Evolutionary conservation across 2,797 vertebrate species (phyloP).

Genomic region (Serranus cabrilla): DNA sequence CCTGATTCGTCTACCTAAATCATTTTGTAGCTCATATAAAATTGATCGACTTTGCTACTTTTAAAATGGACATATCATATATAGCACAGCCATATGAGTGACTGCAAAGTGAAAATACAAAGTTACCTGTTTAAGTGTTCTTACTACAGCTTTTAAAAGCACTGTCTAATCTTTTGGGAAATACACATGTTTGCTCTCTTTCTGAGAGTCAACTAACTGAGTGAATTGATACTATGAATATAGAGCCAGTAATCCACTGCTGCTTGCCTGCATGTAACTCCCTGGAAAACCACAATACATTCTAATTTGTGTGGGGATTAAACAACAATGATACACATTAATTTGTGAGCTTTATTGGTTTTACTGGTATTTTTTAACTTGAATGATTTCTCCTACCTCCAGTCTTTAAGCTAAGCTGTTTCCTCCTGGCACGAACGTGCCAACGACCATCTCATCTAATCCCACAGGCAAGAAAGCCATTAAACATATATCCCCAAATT

Average conservation of each 20-base stretch:
- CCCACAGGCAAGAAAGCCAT: not conserved
- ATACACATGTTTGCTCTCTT: not conserved
- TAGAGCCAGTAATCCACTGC: not conserved
- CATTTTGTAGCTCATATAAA: conserved; percentile 37
- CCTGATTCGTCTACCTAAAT: conserved; percentile 43
- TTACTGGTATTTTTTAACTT: not conserved
- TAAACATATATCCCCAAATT: not conserved
- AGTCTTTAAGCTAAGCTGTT: conserved; percentile 5
- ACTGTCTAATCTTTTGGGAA: not conserved
- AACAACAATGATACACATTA: not conserved
- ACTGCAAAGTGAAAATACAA: not conserved
- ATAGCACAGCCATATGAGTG: not conserved
- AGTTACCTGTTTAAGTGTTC: not conserved
- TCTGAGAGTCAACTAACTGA: not conserved
- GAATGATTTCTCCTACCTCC: not conserved
- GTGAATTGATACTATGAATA: not conserved
- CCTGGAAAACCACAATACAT: not conserved
- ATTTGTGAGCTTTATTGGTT: not conserved
- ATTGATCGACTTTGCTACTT: conserved; percentile 33
- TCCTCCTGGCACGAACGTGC: too few species aligned
- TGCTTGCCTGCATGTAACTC: not conserved
- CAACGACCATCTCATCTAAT: not conserved
- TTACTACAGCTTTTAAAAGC: too few species aligned
- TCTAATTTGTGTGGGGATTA: not conserved
- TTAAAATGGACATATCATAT: conserved; percentile 28